Evolutionary conservation across 1,140 invertebrate species (phyloP).

Genomic region (Aphis craccivora): DNA sequence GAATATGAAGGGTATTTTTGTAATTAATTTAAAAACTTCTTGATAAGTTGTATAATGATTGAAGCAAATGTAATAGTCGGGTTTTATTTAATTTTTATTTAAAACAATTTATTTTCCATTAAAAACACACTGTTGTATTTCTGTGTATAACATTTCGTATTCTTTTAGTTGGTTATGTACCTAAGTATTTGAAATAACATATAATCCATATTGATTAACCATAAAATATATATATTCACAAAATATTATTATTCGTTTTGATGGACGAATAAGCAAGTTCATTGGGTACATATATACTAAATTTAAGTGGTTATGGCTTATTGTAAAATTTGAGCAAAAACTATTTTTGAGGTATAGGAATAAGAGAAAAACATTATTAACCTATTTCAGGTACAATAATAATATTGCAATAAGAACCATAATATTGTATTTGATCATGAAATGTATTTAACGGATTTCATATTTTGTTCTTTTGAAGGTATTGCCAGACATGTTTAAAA

Average conservation of each 20-base stretch:
- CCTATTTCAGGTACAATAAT: background rate
- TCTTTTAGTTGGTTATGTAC: background rate
- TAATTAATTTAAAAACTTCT: background rate
- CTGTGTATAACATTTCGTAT: background rate
- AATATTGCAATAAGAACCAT: background rate
- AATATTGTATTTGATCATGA: background rate
- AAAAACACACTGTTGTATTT: background rate
- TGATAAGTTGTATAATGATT: background rate
- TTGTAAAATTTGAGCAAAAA: background rate
- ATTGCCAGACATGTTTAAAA: no score
- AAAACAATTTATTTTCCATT: no score
- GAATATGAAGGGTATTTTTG: background rate
- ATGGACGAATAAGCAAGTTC: background rate
- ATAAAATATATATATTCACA: background rate
- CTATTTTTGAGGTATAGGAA: background rate
- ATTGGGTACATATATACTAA: background rate
- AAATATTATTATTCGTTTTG: background rate
- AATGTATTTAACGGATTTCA: background rate
- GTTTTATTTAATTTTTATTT: background rate
- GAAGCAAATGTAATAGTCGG: background rate
- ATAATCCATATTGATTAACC: background rate
- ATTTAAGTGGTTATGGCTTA: background rate
- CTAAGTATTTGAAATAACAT: background rate
- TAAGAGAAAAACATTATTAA: background rate
- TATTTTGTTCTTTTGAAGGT: no score